These are phyloP conservation scores for Lamellibrachia satsuma DNA, from an alignment of 2,888 invertebrate species.

Conservation along the genomic window DNA sequence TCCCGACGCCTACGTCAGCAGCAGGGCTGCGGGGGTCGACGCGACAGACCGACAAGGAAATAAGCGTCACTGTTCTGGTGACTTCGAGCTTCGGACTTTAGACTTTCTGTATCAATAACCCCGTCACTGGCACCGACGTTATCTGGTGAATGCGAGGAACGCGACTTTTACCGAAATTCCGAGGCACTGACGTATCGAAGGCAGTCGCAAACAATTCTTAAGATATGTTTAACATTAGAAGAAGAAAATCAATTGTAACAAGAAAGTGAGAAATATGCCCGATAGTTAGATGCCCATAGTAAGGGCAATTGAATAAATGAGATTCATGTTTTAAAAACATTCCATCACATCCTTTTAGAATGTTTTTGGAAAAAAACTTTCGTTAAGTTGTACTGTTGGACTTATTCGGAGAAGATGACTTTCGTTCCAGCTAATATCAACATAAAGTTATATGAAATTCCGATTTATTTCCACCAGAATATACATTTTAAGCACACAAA, in stretches of 20 bases:
- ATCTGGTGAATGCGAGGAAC: background rate
- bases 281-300: background rate
- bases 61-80: constrained; percentile 1
- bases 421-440: too few species aligned
- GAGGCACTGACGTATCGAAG: background rate
- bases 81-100: background rate
- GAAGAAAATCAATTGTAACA: background rate
- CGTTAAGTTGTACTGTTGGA: background rate
- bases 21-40: background rate
- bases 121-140: background rate
- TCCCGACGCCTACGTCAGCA: background rate
- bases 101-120: background rate
- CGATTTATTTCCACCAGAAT: too few species aligned
- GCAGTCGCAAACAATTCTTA: background rate
- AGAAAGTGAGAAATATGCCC: background rate
- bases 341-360: background rate
- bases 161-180: background rate
- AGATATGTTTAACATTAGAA: background rate
- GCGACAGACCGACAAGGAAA: background rate
- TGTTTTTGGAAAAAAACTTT: background rate
- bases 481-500: background rate
- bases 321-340: background rate
- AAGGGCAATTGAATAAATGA: background rate
- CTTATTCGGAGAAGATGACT: background rate
- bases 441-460: too few species aligned